These are phyloP conservation scores for Palaemon carinicauda DNA, from an alignment of 1,140 invertebrate genomes.

Conservation along the genomic window DNA sequence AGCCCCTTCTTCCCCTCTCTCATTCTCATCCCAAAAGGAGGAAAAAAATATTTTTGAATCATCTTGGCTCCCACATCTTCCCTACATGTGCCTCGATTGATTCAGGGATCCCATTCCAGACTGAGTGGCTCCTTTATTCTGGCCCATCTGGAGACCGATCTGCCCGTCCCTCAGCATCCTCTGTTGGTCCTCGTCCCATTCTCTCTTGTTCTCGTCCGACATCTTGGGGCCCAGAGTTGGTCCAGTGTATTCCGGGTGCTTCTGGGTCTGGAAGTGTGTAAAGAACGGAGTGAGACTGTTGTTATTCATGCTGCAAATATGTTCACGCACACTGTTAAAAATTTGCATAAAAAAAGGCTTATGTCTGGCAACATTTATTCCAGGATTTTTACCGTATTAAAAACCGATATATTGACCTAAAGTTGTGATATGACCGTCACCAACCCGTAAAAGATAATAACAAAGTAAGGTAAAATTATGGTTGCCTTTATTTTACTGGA, in stretches of 20 bases:
- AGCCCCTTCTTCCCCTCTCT: not conserved
- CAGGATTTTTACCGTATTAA: no score
- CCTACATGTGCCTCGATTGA: conserved; percentile 94
- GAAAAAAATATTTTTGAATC: not conserved
- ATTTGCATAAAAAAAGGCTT: no score
- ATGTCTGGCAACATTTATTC: no score
- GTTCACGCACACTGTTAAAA: no score
- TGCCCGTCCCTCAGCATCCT: conserved; percentile 84
- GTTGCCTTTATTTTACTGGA: no score
- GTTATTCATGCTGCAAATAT: no score
- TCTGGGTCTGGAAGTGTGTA: conserved; percentile 77
- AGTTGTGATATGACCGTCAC: no score
- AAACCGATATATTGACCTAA: no score
- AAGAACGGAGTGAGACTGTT: not conserved
- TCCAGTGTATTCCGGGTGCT: conserved; percentile 91
- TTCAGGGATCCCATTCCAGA: conserved; percentile 89
- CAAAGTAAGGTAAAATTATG: no score
- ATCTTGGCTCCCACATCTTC: not conserved
- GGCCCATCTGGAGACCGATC: conserved; percentile 95
- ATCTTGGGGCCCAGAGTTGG: conserved; percentile 92
- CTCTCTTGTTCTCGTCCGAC: conserved; percentile 90
- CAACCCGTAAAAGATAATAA: no score
- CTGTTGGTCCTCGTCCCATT: conserved; percentile 94
- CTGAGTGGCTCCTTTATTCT: conserved; percentile 80
- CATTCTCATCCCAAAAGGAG: not conserved